Conservation (phyloP, 2,797 vertebrate genomes). For the Rousettus madagascariensis region DNA sequence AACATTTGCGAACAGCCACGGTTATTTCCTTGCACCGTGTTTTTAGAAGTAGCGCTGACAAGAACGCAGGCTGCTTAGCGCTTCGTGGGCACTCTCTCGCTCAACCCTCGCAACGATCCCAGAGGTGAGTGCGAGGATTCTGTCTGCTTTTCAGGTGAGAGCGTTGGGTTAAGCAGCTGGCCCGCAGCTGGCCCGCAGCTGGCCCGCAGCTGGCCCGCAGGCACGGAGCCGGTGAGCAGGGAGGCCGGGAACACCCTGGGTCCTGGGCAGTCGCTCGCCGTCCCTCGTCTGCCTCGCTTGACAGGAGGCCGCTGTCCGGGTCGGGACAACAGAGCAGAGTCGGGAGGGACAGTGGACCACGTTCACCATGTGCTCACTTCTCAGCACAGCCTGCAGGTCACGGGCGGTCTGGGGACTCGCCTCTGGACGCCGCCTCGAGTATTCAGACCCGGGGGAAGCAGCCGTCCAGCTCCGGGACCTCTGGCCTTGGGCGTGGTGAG, state of each 20-base stretch:
- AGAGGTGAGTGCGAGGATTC: not conserved
- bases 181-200: not conserved
- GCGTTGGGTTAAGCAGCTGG: too few relatives aligned
- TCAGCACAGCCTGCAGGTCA: not conserved
- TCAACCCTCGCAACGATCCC: too few relatives aligned
- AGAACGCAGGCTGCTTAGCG: not conserved
- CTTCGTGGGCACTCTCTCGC: too few relatives aligned
- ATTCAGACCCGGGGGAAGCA: fast-evolving
- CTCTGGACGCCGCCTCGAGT: not conserved
- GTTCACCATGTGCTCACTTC: fast-evolving
- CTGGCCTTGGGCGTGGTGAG: not conserved
- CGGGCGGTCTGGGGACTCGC: not conserved
- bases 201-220: not conserved
- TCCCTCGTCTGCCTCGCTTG: not conserved
- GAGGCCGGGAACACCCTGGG: not conserved
- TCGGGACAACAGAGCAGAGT: not conserved
- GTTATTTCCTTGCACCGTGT: not conserved
- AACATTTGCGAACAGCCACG: too few relatives aligned
- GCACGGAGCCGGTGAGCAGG: not conserved
- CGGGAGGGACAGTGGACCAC: fast-evolving
- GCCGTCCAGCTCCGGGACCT: not conserved
- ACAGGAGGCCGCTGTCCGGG: not conserved
- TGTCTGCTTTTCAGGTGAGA: too few relatives aligned
- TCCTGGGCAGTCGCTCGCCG: not conserved
- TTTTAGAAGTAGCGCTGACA: not conserved